Percentiles rank a stretch among this genome's conserved stretches.
These are phyloP conservation scores for Phyllotis vaccarum DNA, from an alignment of 2,797 vertebrate genomes.

Conservation along the genomic window DNA sequence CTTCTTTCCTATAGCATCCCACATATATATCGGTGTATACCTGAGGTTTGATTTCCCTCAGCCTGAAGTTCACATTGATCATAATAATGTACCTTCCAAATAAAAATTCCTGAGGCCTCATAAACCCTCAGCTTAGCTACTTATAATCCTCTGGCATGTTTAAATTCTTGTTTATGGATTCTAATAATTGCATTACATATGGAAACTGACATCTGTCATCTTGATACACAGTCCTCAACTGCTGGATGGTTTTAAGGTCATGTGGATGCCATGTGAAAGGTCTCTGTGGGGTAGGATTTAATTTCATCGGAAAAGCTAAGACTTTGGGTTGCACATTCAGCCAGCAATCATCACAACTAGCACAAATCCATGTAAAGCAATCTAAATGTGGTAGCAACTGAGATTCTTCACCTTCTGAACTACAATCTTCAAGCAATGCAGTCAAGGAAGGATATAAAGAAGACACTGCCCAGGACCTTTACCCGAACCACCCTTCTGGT, in stretches of 20 bases:
- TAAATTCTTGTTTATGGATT: background rate
- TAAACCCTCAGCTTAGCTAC: too few relatives aligned
- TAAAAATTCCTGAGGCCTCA: background rate
- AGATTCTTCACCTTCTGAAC: background rate
- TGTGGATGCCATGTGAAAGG: background rate
- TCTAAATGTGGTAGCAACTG: background rate
- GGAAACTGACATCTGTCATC: background rate
- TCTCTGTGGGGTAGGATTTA: background rate
- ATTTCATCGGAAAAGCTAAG: background rate
- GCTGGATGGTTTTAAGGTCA: background rate
- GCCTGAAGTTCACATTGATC: background rate
- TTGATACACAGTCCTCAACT: background rate
- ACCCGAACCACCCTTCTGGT: background rate
- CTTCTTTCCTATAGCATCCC: background rate
- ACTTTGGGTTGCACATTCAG: background rate
- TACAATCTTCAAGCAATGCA: background rate
- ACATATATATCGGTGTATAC: background rate
- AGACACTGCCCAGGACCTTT: too few relatives aligned
- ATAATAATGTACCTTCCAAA: background rate
- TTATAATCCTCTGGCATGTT: background rate
- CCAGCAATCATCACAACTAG: background rate
- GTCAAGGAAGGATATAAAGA: background rate
- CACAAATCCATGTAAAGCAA: background rate
- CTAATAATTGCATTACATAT: background rate
- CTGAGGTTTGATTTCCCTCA: background rate